Base-by-base conservation (phyloP, 2,113 vertebrate genomes). In the Hemichromis elongatus region DNA sequence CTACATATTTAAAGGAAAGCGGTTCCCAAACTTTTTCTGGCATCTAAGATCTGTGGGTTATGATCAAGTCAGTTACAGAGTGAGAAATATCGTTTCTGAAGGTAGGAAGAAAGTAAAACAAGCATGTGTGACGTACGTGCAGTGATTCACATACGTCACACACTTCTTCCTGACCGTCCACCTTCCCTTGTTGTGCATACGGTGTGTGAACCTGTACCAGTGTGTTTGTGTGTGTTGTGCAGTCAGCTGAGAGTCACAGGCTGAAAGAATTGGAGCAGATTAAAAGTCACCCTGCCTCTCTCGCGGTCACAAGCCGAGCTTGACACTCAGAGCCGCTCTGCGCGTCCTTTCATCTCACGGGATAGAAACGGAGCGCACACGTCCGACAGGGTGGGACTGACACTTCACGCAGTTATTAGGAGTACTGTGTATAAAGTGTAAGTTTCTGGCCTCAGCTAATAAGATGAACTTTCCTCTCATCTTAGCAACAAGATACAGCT, bases 191-290 rank as follows among this genome's bases (percentile, higher is more conserved):
- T 18, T 55, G 45, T 61, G 50, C 40, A 10, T 80, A 28, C 13
- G 18, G 26, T 28, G 42, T 77, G 78, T 77, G 80, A 54, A 79
- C 79, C 81, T 77, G 77, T 21, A n/a, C 6, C 24, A 2, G 68
- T 40, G 47, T 86, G 42, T 47, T 18, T 52, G 9, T 16, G 26
- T 10, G 10, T 50, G 6, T 77, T 87, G 82, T 81, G 59, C 79
- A 90, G 87, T 95, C 93, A 94, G 89, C 93, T 92, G 93, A 94
- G 83, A 91, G 92, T 92, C 93, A 88, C 87, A 83, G 84, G 91
- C 87, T 82, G 82, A 84, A 89, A 85, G 92, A 94, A 92, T n/a
- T 92, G 90, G 92, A 92, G 89, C 91, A 92, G 88, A 94, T 94
- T 94, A 92, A 89, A 89, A 92, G 89, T 91, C 85, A 61, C 81